Conservation (phyloP, 2,888 invertebrate genomes). For the Callosobruchus maculatus region DNA sequence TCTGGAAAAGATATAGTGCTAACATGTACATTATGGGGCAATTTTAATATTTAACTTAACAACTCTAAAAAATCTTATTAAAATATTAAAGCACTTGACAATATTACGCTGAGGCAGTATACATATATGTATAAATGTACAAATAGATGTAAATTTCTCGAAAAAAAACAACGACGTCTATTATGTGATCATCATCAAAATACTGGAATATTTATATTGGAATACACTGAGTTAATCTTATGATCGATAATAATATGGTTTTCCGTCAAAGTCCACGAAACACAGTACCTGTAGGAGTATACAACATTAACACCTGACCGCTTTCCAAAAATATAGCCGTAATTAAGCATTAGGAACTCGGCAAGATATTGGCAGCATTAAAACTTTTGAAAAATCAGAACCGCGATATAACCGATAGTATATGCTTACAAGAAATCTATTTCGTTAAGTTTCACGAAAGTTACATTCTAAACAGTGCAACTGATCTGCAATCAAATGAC, state of each 20-base stretch:
- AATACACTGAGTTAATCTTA: background rate
- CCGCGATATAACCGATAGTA: no score
- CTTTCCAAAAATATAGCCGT: no score
- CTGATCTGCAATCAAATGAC: no score
- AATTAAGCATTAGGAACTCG: no score
- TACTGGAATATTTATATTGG: conserved; percentile 21
- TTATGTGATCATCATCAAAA: conserved; percentile 15
- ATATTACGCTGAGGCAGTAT: conserved; percentile 5
- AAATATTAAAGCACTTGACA: conserved; percentile 17
- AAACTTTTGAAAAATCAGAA: no score
- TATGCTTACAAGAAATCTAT: no score
- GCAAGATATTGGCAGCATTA: no score
- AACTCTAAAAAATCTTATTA: conserved; percentile 8
- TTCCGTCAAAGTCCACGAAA: background rate
- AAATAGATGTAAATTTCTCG: conserved; percentile 22
- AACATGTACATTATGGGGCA: background rate
- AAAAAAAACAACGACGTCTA: conserved; percentile 16
- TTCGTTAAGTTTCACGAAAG: no score
- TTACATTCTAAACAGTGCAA: no score
- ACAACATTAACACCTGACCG: no score
- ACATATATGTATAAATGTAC: conserved; percentile 8
- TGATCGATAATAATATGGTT: background rate
- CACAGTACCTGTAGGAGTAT: no score
- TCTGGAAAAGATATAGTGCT: no score
- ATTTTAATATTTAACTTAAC: background rate